Conservation (phyloP, 2,113 vertebrate species). For the Chaetura pelagica region DNA sequence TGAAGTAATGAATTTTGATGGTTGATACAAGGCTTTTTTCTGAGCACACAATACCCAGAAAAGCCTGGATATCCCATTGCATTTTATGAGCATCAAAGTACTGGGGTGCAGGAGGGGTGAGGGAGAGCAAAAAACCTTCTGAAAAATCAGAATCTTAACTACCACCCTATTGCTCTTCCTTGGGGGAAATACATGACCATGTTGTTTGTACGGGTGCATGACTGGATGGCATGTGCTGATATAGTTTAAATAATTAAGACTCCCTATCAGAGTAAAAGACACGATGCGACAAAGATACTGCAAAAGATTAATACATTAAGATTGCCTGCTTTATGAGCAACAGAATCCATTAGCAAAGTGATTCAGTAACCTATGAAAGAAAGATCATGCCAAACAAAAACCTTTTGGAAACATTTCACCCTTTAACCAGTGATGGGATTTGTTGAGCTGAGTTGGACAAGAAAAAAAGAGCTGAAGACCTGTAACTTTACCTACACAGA, state of each 20-base stretch:
- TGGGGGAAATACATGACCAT: neutral
- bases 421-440: neutral
- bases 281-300: neutral
- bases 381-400: neutral
- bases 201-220: fast-evolving
- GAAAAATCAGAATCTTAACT: neutral
- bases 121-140: neutral
- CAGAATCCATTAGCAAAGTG: neutral
- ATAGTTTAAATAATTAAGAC: neutral
- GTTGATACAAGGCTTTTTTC: neutral
- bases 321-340: neutral
- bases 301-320: neutral
- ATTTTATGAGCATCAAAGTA: neutral
- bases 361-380: neutral
- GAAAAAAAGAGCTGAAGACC: neutral
- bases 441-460: neutral
- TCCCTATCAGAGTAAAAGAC: neutral
- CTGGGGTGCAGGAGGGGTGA: fast-evolving
- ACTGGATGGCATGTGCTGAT: neutral
- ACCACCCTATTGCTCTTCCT: neutral
- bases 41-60: neutral
- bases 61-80: neutral
- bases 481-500: neutral
- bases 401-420: neutral
- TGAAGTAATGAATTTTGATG: neutral